A percentile compares a stretch with the other conserved stretches of the same genome.
These are phyloP conservation scores for Eupsilia transversa DNA, from an alignment of 2,888 invertebrate species.

Conservation along the genomic window DNA sequence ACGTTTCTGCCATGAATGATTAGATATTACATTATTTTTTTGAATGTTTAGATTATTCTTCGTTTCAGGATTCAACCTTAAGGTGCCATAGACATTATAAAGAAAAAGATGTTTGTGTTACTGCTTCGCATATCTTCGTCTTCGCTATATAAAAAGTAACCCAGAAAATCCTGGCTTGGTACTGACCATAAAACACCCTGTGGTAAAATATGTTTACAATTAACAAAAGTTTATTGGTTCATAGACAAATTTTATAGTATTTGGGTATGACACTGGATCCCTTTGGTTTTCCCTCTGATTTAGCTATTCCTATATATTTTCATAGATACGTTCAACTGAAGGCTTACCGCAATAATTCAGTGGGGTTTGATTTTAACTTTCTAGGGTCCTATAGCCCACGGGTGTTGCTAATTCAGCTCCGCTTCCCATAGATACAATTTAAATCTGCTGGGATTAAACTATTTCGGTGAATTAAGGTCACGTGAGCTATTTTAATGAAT, in stretches of 20 bases:
- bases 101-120: neutral
- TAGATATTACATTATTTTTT: neutral
- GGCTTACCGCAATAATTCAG: slow-evolving; percentile 1
- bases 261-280: too few relatives aligned
- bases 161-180: neutral
- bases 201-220: neutral
- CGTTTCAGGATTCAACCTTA: neutral
- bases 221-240: too few relatives aligned
- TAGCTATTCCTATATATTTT: neutral
- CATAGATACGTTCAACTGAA: neutral
- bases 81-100: too few relatives aligned
- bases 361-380: neutral
- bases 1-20: neutral
- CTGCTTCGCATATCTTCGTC: neutral
- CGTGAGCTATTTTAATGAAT: too few relatives aligned
- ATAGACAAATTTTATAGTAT: too few relatives aligned
- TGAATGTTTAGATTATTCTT: too few relatives aligned
- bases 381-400: neutral
- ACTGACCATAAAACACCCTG: neutral
- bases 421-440: neutral
- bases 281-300: too few relatives aligned
- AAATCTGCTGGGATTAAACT: neutral
- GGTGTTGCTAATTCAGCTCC: neutral
- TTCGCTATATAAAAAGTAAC: neutral
- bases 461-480: neutral